Evolutionary conservation across 2,797 vertebrate genomes (phyloP).

Genomic region (Urosaurus nigricauda): DNA sequence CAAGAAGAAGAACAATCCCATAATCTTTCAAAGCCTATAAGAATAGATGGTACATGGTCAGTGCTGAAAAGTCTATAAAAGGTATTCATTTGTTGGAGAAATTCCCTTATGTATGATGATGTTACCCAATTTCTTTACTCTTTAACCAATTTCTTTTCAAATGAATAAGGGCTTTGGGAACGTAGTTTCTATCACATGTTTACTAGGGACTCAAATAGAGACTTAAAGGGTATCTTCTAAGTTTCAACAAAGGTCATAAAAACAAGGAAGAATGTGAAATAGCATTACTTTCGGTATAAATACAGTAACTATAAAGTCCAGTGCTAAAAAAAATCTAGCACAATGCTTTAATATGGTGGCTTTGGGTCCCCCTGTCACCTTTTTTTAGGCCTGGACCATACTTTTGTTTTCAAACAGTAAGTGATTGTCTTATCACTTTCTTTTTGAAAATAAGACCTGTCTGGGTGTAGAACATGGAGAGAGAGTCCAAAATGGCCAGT

Average conservation of each 20-base stretch:
- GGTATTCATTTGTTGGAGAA: background rate
- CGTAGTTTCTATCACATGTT: background rate
- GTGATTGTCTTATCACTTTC: no score
- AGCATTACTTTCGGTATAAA: background rate
- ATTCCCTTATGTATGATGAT: background rate
- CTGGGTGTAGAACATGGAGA: no score
- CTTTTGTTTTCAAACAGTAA: no score
- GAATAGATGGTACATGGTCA: constrained; percentile 31
- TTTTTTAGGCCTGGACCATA: no score
- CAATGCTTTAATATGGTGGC: no score
- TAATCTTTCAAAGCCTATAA: constrained; percentile 83
- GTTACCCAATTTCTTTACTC: background rate
- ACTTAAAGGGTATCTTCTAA: background rate
- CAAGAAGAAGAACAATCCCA: constrained; percentile 78
- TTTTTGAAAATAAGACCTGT: no score
- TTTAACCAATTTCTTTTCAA: background rate
- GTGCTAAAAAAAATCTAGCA: no score
- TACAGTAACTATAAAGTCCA: no score
- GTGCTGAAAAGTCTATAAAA: background rate
- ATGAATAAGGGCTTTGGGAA: background rate
- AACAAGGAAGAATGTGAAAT: no score
- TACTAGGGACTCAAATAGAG: background rate
- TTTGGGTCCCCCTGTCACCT: no score
- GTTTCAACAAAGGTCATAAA: background rate
- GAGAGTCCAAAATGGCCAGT: no score